Evolutionary conservation across 1,140 invertebrate genomes (phyloP).

Genomic region (Heliothis subflexa): DNA sequence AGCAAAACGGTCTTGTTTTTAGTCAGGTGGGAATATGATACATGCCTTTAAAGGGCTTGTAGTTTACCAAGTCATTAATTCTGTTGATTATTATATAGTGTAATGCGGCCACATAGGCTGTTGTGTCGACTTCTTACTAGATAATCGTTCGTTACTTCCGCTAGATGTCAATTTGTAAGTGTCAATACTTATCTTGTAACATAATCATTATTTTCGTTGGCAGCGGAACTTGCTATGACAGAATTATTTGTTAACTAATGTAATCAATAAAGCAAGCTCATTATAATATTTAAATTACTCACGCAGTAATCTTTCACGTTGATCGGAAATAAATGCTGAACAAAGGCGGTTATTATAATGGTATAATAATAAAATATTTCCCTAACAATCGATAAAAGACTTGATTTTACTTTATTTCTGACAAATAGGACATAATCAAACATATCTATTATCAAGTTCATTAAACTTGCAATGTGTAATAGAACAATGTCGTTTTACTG

Average conservation of each 20-base stretch:
- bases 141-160: conserved; percentile 34
- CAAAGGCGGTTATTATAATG: neutral
- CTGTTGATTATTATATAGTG: conserved; percentile 21
- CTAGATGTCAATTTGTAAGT: conserved; percentile 35
- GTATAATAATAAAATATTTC: neutral
- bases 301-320: conserved; percentile 24
- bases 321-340: conserved; percentile 17
- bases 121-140: conserved; percentile 14
- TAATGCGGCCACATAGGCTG: neutral
- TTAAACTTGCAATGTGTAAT: too few species aligned
- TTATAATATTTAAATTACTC: conserved; percentile 33
- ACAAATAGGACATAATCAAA: too few species aligned
- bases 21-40: conserved; percentile 43
- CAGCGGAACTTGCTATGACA: conserved; percentile 6
- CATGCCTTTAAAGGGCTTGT: conserved; percentile 42
- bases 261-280: conserved; percentile 6
- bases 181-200: conserved; percentile 40
- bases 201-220: conserved; percentile 37
- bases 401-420: neutral
- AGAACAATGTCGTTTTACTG: too few species aligned
- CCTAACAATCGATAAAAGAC: too few species aligned
- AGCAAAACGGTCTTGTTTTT: conserved; percentile 62
- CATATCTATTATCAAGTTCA: too few species aligned
- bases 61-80: conserved; percentile 42
- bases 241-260: conserved; percentile 28